Evolutionary conservation across 2,797 vertebrate genomes (phyloP), one percentile per base, ranked within the genome.

Genomic region (Spheniscus humboldti): DNA sequence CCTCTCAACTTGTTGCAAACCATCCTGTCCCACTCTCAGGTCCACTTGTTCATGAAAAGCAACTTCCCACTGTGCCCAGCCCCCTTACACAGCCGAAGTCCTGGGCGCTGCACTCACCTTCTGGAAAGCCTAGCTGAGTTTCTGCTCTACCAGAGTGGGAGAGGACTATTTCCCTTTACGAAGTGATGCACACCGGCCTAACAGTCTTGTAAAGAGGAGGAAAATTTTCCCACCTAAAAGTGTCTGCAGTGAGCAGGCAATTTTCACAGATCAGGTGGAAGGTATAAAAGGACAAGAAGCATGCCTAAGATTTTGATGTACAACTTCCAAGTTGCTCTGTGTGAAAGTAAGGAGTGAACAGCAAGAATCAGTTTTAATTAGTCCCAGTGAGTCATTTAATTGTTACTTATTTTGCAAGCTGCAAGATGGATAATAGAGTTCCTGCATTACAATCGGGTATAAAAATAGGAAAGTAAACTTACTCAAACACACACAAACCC

Each of bases 361-460:
- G 39, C 80, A 93, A 91, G 60, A 88, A 76, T 71, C 4, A n/a
- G 73, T 92, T 97, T 95, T 97, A 97, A 97, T 93, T 96, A 94
- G 73, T 91, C 97, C 86, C 93, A 96, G 19, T 1, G 63, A 96
- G 92, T 88, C 76, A 27, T 77, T 90, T 78, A 94, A 96, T 97
- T 95, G 81, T 86, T 94, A 71, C 93, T 96, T 95, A 92, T 93
- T 96, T 96, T 91, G 78, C 81, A 96, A 81, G 71, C 86, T 94
- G 62, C 76, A 88, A 80, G 88, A 94, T 43, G 30, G 74, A 85
- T 92, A 95, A 95, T 71, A 93, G 86, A 74, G 76, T 74, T 96
- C 62, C 72, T 78, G 45, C 92, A 88, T 92, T 91, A 60, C 64
- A 82, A 53, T 80, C 48, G 87, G 75, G 72, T 91, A 90, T 83